Conservation (phyloP, 35 echinoderm and acorn worm genomes). For the Anneissia japonica region DNA sequence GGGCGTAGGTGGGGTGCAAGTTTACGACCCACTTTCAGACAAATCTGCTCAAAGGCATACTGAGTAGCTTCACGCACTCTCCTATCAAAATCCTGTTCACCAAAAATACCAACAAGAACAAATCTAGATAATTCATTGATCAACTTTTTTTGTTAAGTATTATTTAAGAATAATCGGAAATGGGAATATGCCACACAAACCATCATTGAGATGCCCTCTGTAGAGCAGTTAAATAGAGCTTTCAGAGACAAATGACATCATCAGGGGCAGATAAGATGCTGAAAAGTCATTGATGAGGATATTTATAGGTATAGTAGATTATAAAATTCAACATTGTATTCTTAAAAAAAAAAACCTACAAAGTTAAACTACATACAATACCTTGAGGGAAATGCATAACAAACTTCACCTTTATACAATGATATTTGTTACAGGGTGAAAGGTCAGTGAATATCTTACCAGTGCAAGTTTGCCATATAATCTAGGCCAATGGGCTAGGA, state of each 20-base stretch:
- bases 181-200: too few relatives aligned
- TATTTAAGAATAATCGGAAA: too few relatives aligned
- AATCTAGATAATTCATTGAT: too few relatives aligned
- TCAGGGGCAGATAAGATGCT: too few relatives aligned
- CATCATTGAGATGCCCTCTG: too few relatives aligned
- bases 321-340: not conserved
- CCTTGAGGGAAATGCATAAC: not conserved
- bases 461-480: slow-evolving; percentile 63
- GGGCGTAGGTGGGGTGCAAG: slow-evolving; percentile 62
- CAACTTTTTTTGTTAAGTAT: too few relatives aligned
- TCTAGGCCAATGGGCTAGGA: slow-evolving; percentile 78
- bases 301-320: not conserved
- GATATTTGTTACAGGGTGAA: too few relatives aligned
- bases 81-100: slow-evolving; percentile 89
- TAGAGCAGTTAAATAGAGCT: too few relatives aligned
- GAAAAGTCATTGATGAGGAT: not conserved
- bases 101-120: too few relatives aligned
- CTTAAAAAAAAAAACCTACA: not conserved
- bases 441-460: slow-evolving; percentile 42
- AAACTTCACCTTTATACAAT: too few relatives aligned
- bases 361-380: not conserved
- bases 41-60: slow-evolving; percentile 63
- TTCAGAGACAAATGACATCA: too few relatives aligned
- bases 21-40: slow-evolving; percentile 58
- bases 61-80: slow-evolving; percentile 82